Evolutionary conservation across 1,140 invertebrate species (phyloP).

Genomic region (Bicyclus anynana): DNA sequence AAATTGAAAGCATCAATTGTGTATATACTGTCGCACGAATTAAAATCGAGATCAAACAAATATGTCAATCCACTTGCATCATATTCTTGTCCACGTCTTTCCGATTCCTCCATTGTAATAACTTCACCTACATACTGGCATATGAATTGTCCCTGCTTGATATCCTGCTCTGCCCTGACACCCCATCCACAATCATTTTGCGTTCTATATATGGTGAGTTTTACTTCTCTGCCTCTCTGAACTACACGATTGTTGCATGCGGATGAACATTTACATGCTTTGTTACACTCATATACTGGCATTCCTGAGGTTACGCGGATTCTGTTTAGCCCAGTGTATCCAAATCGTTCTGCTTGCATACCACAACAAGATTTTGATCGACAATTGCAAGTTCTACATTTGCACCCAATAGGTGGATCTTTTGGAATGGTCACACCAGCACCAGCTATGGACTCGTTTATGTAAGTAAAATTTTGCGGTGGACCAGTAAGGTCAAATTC

Average conservation of each 20-base stretch:
- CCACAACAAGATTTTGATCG: constrained; percentile 81
- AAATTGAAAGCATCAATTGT: constrained; percentile 92
- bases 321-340: constrained; percentile 83
- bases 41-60: constrained; percentile 96
- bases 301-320: constrained; percentile 85
- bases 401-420: constrained; percentile 90
- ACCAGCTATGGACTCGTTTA: constrained; percentile 86
- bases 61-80: constrained; percentile 92
- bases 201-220: constrained; percentile 92
- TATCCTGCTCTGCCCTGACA: constrained; percentile 86
- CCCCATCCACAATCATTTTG: constrained; percentile 95
- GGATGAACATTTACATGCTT: constrained; percentile 85
- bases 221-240: constrained; percentile 87
- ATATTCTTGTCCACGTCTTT: constrained; percentile 87
- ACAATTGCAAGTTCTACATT: constrained; percentile 82
- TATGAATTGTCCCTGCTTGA: constrained; percentile 90
- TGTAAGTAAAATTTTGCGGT: constrained; percentile 90
- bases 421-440: constrained; percentile 85
- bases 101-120: constrained; percentile 93
- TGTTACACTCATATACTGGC: constrained; percentile 96
- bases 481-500: constrained; percentile 88
- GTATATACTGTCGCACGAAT: constrained; percentile 87
- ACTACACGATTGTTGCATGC: constrained; percentile 92
- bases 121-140: constrained; percentile 96
- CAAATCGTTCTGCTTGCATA: constrained; percentile 80